Evolutionary conservation across 2,888 invertebrate species (phyloP), one percentile per base, ranked within the genome.

Genomic region (Agrotis puta): DNA sequence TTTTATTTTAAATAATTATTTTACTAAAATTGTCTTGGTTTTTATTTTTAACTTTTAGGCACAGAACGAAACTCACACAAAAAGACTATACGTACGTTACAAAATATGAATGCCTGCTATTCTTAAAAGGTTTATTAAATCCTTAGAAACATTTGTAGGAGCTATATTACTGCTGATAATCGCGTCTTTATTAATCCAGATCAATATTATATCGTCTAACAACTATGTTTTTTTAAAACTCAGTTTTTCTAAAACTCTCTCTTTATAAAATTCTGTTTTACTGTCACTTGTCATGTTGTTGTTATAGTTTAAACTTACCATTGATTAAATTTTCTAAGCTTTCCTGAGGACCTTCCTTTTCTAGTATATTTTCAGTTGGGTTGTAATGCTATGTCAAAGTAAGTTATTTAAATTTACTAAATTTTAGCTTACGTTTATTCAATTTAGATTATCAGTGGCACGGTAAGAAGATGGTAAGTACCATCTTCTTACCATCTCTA

Each of bases 71-170:
- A 22, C 2, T 48, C 47, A 3, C 22, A 39, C n/a, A 13, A 14
- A n/a, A 45, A 20, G 5, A 62, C 43, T 53, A 58, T 62, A 50
- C 24, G 58, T 62, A 59, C 7, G 43, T 33, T 22, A 33, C 33
- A 20, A n/a, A 33, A 9, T 33, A 33, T 3, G 13, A n/a, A 2
- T 24, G n/a, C 3, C 33, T 24, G 5, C 2, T 47, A 27, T 54
- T 47, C 54, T 13, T 33, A 14, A 45, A 20, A 18, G 20, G 0
- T 22, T 70, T 18, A 6, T 20, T 18, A 2, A 2, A 20, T 20
- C 2, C 13, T 43, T 9, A 14, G 5, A 27, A 20, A 53, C 2
- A n/a, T 33, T 33, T 33, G 7, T 33, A 33, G 33, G 9, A 33
- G 9, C 33, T 9, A 27, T 27, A 5, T 27, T 5, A 27, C 27